Base-by-base conservation (phyloP, 2,113 vertebrate species). In the Aviceda subcristata region DNA sequence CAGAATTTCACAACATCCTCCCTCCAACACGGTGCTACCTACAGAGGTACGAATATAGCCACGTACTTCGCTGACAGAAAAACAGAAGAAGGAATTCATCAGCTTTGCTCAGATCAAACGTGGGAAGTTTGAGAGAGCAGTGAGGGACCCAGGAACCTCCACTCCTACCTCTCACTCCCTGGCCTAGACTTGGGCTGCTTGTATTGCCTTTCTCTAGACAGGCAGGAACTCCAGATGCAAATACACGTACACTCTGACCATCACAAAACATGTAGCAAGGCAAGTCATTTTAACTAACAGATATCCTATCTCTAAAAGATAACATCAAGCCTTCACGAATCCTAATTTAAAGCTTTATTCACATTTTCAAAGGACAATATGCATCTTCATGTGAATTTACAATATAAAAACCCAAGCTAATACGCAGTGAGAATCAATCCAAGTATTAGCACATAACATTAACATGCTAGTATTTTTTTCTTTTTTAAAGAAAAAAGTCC, bases 41-140 rank as follows among this genome's bases (percentile, higher is more conserved):
- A 27, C 34, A 7, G 30, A n/a, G 36, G 24, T 8, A 56, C 6
- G 3, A 23, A 5, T 5, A 41, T 7, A 32, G 41, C 26, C 56
- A 22, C 1, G 0, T 1, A 3, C 41, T 43, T 20, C 1, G 5
- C 53, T 7, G 26, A 14, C 0, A 3, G 56, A 39, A 15, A 23
- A 59, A 6, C 19, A 13, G 32, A 36, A 13, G 32, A 36, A 57
- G 22, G 27, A n/a, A 21, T 7, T 12, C 43, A 9, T 23, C 55
- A 13, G 48, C 51, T 36, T 30, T 2, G 38, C 15, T 10, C 1
- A 3, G 23, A 16, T 24, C 66, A 32, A 23, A 41, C 0, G 4
- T 3, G 19, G 60, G 29, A 51, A 41, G 68, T 14, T 4, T 29
- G 45, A 18, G 9, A 27, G 41, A 39, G 60, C 29, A 10, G 60